Conservation (phyloP, 2,888 invertebrate species). For the Ceramica pisi region DNA sequence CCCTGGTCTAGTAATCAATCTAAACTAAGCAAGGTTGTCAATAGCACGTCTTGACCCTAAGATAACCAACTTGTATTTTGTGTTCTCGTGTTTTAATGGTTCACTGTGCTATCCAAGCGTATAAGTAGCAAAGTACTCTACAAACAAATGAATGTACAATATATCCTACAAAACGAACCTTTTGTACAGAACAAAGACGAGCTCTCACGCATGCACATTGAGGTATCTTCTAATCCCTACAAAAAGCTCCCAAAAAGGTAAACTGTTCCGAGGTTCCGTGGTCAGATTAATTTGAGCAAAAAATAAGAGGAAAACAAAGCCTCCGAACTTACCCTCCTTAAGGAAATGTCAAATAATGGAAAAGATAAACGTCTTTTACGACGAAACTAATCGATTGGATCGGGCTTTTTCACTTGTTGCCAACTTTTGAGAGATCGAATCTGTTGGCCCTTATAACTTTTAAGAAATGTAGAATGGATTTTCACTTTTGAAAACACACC, state of each 20-base stretch:
- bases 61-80: too few species aligned
- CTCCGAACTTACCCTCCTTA: neutral
- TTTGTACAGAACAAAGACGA: neutral
- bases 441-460: neutral
- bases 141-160: too few species aligned
- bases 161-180: neutral
- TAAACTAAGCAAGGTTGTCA: too few species aligned
- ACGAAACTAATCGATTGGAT: constrained; percentile 18
- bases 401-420: constrained; percentile 6
- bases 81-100: too few species aligned
- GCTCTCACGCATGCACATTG: neutral
- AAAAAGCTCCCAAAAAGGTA: constrained; percentile 28
- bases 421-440: neutral
- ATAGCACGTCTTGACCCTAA: too few species aligned
- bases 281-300: constrained; percentile 45
- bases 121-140: too few species aligned
- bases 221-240: constrained; percentile 14
- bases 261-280: constrained; percentile 12
- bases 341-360: constrained; percentile 22
- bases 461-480: neutral
- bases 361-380: constrained; percentile 31
- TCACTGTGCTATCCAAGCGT: too few species aligned
- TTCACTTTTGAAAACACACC: neutral
- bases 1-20: too few species aligned
- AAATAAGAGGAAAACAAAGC: constrained; percentile 28